Evolutionary conservation across 2,888 invertebrate genomes (phyloP).

Genomic region (Drosophila melanosoma): DNA sequence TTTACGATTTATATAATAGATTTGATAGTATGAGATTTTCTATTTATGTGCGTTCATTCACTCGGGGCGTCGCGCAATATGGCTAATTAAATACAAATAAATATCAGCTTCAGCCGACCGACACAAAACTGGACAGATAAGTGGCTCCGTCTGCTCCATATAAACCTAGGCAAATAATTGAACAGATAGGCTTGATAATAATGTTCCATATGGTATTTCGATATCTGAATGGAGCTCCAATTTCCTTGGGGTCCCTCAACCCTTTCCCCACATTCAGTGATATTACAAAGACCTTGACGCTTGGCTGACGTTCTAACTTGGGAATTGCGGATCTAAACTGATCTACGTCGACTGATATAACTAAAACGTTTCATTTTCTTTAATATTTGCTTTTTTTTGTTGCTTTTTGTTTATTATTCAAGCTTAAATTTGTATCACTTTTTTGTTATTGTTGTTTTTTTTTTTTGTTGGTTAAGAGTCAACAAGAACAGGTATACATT

Average conservation of each 20-base stretch:
- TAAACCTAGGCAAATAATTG: conserved; percentile 29
- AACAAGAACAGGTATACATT: conserved; percentile 39
- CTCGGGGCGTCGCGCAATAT: conserved; percentile 22
- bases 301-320: conserved; percentile 47
- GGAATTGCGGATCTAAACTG: conserved; percentile 40
- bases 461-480: conserved; percentile 32
- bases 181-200: conserved; percentile 18
- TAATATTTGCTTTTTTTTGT: conserved; percentile 15
- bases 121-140: conserved; percentile 27
- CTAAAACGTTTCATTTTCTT: conserved; percentile 20
- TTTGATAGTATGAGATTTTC: conserved; percentile 27
- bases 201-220: conserved; percentile 31
- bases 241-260: conserved; percentile 44
- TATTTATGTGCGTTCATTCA: conserved; percentile 67
- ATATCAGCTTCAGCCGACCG: conserved; percentile 24
- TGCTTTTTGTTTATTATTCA: conserved; percentile 23
- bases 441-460: conserved; percentile 27
- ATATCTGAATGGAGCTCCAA: conserved; percentile 46
- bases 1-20: conserved; percentile 26
- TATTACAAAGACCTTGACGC: conserved; percentile 73
- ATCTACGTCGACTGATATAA: conserved; percentile 42
- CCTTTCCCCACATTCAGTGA: conserved; percentile 33
- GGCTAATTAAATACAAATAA: conserved; percentile 47
- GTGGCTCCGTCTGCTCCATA: conserved; percentile 17
- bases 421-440: conserved; percentile 29